These are phyloP conservation scores for Cydia strobilella DNA, from an alignment of 1,140 invertebrate species.

Conservation along the genomic window DNA sequence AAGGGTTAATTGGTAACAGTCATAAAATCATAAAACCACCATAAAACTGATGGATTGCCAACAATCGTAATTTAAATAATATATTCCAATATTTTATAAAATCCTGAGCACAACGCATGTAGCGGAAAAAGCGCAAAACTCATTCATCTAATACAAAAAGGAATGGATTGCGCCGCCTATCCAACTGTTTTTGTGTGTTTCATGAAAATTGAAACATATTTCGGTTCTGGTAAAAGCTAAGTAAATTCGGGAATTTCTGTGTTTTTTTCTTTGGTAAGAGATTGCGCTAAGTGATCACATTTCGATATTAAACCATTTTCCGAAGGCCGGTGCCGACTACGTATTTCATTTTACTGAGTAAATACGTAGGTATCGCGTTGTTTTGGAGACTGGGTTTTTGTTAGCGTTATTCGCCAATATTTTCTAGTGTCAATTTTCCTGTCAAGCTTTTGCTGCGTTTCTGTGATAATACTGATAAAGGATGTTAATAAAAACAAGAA, in stretches of 20 bases:
- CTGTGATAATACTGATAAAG: slow-evolving; percentile 26
- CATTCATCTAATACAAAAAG: slow-evolving; percentile 47
- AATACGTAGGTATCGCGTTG: slow-evolving; percentile 66
- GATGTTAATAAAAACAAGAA: background rate
- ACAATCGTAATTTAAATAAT: slow-evolving; percentile 1
- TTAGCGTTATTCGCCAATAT: slow-evolving; percentile 75
- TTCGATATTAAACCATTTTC: slow-evolving; percentile 80
- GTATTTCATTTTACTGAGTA: slow-evolving; percentile 81
- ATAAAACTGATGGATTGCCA: background rate
- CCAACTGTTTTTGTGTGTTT: slow-evolving; percentile 61
- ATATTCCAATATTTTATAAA: slow-evolving; percentile 11
- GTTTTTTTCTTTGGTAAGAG: slow-evolving; percentile 78
- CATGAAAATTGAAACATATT: slow-evolving; percentile 74
- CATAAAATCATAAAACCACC: background rate
- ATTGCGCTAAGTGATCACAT: slow-evolving; percentile 80
- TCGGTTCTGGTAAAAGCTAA: slow-evolving; percentile 75
- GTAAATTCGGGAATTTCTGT: slow-evolving; percentile 70
- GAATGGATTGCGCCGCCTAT: slow-evolving; percentile 57
- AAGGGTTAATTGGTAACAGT: background rate
- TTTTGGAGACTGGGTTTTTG: slow-evolving; percentile 76
- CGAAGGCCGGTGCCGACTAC: slow-evolving; percentile 75
- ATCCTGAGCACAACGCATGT: slow-evolving; percentile 1
- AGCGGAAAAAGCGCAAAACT: slow-evolving; percentile 32
- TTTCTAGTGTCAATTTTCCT: slow-evolving; percentile 64
- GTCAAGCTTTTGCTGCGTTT: slow-evolving; percentile 47